Percentiles rank a stretch among this genome's conserved stretches.
Evolutionary conservation across 2,797 vertebrate species (phyloP).

Genomic region (Oceanodroma leucorhoa): DNA sequence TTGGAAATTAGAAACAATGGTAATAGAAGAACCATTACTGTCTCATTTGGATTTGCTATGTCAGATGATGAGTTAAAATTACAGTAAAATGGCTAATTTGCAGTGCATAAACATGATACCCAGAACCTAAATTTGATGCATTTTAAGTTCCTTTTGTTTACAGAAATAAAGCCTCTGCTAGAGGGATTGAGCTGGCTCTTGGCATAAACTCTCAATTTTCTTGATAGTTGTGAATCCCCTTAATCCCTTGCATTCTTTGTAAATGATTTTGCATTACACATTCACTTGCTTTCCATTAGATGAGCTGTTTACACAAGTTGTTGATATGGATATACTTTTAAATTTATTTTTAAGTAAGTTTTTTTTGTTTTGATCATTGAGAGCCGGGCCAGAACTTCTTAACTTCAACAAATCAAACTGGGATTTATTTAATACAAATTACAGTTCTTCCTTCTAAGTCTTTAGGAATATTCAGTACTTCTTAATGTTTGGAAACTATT

Average conservation of each 20-base stretch:
- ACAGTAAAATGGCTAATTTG: background rate
- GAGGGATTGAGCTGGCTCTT: conserved; percentile 4
- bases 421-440: background rate
- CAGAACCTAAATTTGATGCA: background rate
- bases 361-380: background rate
- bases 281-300: background rate
- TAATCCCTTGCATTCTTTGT: conserved; percentile 17
- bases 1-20: background rate
- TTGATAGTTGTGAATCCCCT: conserved; percentile 11
- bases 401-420: background rate
- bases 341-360: background rate
- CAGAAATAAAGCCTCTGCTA: conserved; percentile 15
- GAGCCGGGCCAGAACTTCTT: background rate
- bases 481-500: background rate
- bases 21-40: background rate
- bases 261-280: background rate
- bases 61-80: background rate
- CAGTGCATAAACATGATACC: background rate
- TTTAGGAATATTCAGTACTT: background rate
- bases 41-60: background rate
- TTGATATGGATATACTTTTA: background rate
- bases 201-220: conserved; percentile 27
- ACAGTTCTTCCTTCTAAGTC: background rate
- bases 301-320: background rate
- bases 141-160: conserved; percentile 41